Conservation (phyloP, 2,797 vertebrate genomes). For the Hydrolagus colliei region DNA sequence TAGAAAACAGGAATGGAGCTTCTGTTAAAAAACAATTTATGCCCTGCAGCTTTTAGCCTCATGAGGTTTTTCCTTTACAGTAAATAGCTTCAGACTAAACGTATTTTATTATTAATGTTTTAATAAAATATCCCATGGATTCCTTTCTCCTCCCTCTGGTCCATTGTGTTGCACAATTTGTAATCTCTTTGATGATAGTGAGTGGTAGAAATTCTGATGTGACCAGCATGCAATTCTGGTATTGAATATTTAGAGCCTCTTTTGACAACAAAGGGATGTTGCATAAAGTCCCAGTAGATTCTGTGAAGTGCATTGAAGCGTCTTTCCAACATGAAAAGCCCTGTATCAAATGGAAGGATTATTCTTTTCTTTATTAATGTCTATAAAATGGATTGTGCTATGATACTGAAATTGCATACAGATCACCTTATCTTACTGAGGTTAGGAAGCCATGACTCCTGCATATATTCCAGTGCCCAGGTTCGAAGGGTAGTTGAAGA, state of each 20-base stretch:
- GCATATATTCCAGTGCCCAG: constrained; percentile 84
- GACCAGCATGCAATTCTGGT: too few species aligned
- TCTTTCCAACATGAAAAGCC: background rate
- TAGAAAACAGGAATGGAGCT: background rate
- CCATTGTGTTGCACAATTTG: too few species aligned
- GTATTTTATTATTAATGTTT: background rate
- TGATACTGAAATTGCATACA: constrained; percentile 1
- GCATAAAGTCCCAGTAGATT: rapidly evolving
- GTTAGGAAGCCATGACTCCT: constrained; percentile 71
- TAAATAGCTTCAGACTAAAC: background rate
- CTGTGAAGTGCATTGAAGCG: background rate
- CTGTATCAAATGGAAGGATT: too few species aligned
- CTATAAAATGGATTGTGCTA: background rate
- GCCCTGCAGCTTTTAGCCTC: constrained; percentile 24
- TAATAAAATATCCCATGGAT: too few species aligned
- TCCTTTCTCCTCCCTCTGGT: too few species aligned
- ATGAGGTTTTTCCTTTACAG: background rate
- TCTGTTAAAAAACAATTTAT: background rate
- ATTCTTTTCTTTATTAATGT: too few species aligned
- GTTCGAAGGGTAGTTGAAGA: constrained; percentile 88
- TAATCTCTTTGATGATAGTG: too few species aligned
- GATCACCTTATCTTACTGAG: constrained; percentile 70
- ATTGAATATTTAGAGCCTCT: too few species aligned
- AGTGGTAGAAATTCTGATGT: too few species aligned
- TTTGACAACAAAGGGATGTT: too few species aligned